Percentiles rank a stretch among this genome's conserved stretches.
Conservation (phyloP, 2,113 vertebrate species). For the Chrysemys picta region DNA sequence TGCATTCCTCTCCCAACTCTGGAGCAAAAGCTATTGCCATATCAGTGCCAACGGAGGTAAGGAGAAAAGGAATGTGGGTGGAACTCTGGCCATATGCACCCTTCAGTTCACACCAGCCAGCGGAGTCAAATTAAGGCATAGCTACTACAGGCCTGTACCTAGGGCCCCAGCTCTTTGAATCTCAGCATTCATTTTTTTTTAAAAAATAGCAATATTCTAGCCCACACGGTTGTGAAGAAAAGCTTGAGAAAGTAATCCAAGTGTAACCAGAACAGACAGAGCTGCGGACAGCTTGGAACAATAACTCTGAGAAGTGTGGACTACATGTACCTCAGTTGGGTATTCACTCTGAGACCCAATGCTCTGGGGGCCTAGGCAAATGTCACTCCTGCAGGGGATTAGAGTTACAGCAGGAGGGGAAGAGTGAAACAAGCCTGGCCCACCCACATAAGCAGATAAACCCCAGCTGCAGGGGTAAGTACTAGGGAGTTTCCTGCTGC, state of each 20-base stretch:
- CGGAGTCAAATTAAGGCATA: fast-evolving
- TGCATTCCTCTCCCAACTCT: neutral
- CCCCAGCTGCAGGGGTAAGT: neutral
- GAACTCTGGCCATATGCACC: neutral
- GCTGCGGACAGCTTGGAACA: neutral
- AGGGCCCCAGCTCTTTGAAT: fast-evolving
- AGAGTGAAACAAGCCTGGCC: neutral
- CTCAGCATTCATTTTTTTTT: no score
- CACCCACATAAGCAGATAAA: neutral
- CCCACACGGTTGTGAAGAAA: neutral
- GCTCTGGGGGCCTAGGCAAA: neutral
- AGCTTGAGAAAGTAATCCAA: neutral
- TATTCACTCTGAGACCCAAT: neutral
- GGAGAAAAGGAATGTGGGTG: neutral
- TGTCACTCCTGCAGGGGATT: no score
- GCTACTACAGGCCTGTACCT: neutral
- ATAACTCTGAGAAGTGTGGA: neutral
- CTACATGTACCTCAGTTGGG: neutral
- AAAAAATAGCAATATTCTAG: neutral
- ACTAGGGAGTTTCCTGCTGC: neutral
- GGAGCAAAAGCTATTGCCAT: neutral
- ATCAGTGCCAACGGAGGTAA: neutral
- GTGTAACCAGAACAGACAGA: neutral
- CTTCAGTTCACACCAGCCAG: neutral
- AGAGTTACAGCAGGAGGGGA: neutral